phyloP scores from a whole-genome alignment of 1,140 invertebrate species.

The Zaprionus tsacasi region DNA sequence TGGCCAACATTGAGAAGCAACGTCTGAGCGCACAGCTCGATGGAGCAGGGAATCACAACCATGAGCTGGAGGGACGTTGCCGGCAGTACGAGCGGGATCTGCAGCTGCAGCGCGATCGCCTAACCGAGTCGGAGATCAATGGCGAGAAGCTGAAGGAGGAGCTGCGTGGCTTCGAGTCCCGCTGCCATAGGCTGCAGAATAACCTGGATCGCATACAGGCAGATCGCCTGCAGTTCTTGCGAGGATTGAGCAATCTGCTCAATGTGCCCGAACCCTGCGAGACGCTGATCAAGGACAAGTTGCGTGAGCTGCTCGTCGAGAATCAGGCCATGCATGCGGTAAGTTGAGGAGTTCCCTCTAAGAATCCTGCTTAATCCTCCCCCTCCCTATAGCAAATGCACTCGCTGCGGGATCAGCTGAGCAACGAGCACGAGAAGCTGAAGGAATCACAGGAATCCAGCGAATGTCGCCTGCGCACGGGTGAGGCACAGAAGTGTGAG shows the following conservation, averaged over 20 bases:
- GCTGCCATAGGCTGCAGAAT: conserved; percentile 80
- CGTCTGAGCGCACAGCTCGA: conserved; percentile 75
- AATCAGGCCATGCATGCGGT: conserved; percentile 91
- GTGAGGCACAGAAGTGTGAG: conserved; percentile 89
- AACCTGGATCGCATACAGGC: conserved; percentile 77
- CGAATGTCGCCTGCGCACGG: conserved; percentile 86
- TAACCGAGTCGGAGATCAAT: conserved; percentile 79
- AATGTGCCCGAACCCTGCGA: conserved; percentile 88
- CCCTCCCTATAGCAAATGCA: conserved; percentile 88
- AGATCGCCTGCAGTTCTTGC: conserved; percentile 77
- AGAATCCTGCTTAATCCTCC: neutral
- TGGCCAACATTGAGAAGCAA: conserved; percentile 80
- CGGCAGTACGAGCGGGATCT: conserved; percentile 79
- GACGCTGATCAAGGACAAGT: conserved; percentile 90
- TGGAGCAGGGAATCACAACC: conserved; percentile 71
- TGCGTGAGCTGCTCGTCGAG: conserved; percentile 90
- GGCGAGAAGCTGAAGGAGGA: conserved; percentile 82
- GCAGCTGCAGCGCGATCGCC: conserved; percentile 75
- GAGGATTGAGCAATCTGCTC: conserved; percentile 68
- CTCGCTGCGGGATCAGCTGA: conserved; percentile 88
- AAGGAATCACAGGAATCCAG: conserved; percentile 87
- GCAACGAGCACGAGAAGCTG: conserved; percentile 86
- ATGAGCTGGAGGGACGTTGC: conserved; percentile 77
- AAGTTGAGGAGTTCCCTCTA: conserved; percentile 59
- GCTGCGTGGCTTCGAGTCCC: conserved; percentile 80